Conservation (phyloP, 2,797 vertebrate genomes). For the Rhinogobio ventralis region DNA sequence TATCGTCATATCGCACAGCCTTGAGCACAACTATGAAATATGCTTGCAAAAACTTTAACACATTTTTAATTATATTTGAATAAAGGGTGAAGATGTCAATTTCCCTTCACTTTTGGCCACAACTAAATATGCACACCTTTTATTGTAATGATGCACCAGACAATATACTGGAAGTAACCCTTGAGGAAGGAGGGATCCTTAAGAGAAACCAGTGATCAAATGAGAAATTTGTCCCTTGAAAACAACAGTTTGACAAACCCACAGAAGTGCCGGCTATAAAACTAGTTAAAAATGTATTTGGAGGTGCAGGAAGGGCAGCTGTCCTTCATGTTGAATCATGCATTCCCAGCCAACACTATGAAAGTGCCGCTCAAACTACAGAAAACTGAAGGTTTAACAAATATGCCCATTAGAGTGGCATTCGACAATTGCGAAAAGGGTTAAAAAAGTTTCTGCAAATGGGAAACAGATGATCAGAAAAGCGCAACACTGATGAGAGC, state of each 20-base stretch:
- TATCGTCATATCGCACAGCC: too few species aligned
- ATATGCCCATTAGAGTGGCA: conserved; percentile 32
- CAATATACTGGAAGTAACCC: background rate
- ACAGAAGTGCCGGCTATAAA: background rate
- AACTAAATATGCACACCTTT: background rate
- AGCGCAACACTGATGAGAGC: conserved; percentile 53
- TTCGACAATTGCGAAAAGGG: background rate
- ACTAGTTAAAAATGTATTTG: background rate
- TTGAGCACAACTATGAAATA: too few species aligned
- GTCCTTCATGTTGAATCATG: background rate
- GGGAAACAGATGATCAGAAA: conserved; percentile 72
- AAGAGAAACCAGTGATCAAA: background rate
- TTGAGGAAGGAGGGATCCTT: background rate
- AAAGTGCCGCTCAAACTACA: background rate
- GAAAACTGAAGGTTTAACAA: conserved; percentile 23
- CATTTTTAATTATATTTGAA: too few species aligned
- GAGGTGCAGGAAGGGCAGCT: background rate
- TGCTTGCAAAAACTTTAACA: too few species aligned
- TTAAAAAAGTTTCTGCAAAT: conserved; percentile 65
- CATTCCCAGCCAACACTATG: background rate
- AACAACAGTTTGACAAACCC: background rate
- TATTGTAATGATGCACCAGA: background rate
- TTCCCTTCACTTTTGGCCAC: too few species aligned
- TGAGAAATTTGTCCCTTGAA: background rate
- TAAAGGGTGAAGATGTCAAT: too few species aligned